Base-by-base conservation (phyloP, 1,140 invertebrate genomes). In the Drosophila mayri region DNA sequence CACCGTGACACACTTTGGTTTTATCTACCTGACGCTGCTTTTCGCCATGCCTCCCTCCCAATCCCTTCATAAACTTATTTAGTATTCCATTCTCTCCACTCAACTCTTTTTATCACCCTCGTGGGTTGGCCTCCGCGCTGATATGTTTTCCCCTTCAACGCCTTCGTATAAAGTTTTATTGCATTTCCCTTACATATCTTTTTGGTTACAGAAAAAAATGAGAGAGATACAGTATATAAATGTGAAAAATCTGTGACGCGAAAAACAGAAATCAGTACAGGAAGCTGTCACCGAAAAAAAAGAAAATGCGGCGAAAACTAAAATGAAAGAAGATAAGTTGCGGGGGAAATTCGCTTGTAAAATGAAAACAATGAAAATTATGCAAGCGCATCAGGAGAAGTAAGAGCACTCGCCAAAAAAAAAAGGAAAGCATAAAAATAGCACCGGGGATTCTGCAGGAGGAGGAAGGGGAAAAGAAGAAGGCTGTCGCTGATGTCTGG, bases 361-460 rank as follows among this genome's bases (percentile, higher is more conserved):
- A 88, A 88, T 80, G 80, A 88, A 88, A 88, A 88, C 84, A 88
- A 88, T 90, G 84, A 80, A 88, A 88, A 88, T 88, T 88, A 88
- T 88, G 84, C 84, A 88, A 88, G 84, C 80, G 85, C 84, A 84
- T 77, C 47, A 50, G 47, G 68, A 79, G 30, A 18, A 73, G 79
- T 32, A 3, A 55, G 63, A 59, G 62, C 62, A 46, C 37, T 30
- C 41, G 43, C 59, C 57, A 46, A 79, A 60, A 65, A 64, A 68
- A 64, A 49, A 49, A 30, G 4, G 25, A 30, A 71, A 70, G 63
- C 74, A 88, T 90, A 88, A 88, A 88, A 88, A 88, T 88, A 90
- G 68, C 84, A 72, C 38, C 20, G 65, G 41, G 67, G 44, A 37
- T 28, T 9, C 28, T 16, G 25, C 25, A 25, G 4, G 7, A 14